A percentile compares a stretch with the other conserved stretches of the same genome.
phyloP scores from a whole-genome alignment of 2,113 vertebrate genomes.

The Tyrannus savana region DNA sequence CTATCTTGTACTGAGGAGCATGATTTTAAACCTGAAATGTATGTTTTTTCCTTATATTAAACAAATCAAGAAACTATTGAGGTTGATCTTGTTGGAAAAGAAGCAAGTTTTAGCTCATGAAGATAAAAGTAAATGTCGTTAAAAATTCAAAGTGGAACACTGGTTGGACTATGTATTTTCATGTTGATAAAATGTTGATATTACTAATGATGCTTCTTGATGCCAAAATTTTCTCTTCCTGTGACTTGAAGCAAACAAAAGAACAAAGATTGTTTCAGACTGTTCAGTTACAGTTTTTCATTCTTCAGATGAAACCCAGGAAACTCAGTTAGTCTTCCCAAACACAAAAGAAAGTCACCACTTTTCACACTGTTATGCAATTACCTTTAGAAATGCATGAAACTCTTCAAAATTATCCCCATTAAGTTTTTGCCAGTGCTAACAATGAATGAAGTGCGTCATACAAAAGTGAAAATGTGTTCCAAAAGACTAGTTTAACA shows the following conservation, averaged over 20 bases:
- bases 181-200: slow-evolving; percentile 20
- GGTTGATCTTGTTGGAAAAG: neutral
- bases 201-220: neutral
- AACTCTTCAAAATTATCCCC: neutral
- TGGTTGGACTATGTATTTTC: neutral
- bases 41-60: neutral
- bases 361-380: neutral
- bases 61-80: neutral
- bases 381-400: neutral
- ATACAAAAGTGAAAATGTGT: slow-evolving; percentile 1
- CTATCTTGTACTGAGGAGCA: neutral
- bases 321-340: neutral
- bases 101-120: neutral
- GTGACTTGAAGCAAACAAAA: neutral
- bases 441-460: neutral
- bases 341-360: neutral
- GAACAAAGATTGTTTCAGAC: neutral
- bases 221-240: neutral
- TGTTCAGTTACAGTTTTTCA: neutral
- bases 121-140: neutral
- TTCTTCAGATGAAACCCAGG: neutral
- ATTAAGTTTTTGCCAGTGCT: slow-evolving; percentile 5
- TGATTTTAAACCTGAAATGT: neutral
- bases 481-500: neutral
- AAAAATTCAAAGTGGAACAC: neutral